Conservation (phyloP, 2,113 vertebrate species). For the Pluvialis apricaria region DNA sequence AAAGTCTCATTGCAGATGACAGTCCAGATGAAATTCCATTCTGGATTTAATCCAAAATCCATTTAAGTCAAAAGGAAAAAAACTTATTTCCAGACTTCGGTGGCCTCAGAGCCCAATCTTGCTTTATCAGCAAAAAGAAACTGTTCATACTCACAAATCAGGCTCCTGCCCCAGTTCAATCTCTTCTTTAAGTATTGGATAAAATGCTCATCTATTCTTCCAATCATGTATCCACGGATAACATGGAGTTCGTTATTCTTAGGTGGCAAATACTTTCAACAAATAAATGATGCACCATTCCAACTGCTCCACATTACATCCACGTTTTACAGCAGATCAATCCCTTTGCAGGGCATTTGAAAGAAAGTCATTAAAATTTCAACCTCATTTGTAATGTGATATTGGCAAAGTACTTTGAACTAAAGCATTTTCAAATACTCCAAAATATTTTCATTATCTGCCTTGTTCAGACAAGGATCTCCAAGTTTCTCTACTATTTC, state of each 20-base stretch:
- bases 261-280: slow-evolving; percentile 73
- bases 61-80: background rate
- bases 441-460: background rate
- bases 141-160: slow-evolving; percentile 71
- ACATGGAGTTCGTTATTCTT: slow-evolving; percentile 79
- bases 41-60: background rate
- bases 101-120: background rate
- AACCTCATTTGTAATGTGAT: background rate
- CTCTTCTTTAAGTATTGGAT: slow-evolving; percentile 68
- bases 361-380: background rate
- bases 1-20: background rate
- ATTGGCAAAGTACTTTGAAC: background rate
- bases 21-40: background rate
- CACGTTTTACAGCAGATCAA: slow-evolving; percentile 69
- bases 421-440: background rate
- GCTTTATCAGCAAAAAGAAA: background rate
- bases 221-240: slow-evolving; percentile 70
- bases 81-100: background rate
- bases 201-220: slow-evolving; percentile 72
- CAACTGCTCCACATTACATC: slow-evolving; percentile 56
- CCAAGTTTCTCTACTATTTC: background rate
- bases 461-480: background rate
- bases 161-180: slow-evolving; percentile 55
- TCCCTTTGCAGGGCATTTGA: slow-evolving; percentile 51
- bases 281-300: slow-evolving; percentile 66